Percentiles rank a stretch among this genome's conserved stretches.
Evolutionary conservation across 2,797 vertebrate species (phyloP).

Genomic region (Sebastes dallii): DNA sequence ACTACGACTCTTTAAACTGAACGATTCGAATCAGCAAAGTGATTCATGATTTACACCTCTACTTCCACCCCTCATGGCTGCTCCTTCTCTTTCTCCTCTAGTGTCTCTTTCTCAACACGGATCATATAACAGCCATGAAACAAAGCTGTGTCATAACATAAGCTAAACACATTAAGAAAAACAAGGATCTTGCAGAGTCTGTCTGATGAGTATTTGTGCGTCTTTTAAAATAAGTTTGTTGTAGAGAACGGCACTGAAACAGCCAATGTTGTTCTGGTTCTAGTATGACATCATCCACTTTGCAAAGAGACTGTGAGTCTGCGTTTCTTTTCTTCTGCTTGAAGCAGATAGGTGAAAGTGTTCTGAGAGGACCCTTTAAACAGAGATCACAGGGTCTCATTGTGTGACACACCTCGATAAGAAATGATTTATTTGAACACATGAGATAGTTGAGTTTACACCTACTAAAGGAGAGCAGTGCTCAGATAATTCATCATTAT

Average conservation of each 20-base stretch:
- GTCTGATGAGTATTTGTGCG: background rate
- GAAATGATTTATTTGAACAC: conserved; percentile 78
- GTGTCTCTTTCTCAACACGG: background rate
- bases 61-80: background rate
- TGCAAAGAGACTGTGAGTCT: background rate
- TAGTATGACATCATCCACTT: background rate
- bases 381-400: conserved; percentile 35
- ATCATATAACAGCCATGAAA: background rate
- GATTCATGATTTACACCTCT: background rate
- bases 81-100: background rate
- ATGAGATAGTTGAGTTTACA: conserved; percentile 74
- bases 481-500: conserved; percentile 75
- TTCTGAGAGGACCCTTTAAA: conserved; percentile 43
- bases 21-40: background rate
- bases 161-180: background rate
- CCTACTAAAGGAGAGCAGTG: conserved; percentile 55
- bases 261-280: background rate
- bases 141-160: background rate
- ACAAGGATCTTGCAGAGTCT: background rate
- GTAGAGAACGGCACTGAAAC: background rate
- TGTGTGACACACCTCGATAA: conserved; percentile 70
- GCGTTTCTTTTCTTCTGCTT: conserved; percentile 12
- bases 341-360: conserved; percentile 39
- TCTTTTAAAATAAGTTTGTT: background rate
- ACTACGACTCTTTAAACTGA: background rate